phyloP scores from a whole-genome alignment of 1,140 invertebrate species.

The Rhyacophila brunnea region DNA sequence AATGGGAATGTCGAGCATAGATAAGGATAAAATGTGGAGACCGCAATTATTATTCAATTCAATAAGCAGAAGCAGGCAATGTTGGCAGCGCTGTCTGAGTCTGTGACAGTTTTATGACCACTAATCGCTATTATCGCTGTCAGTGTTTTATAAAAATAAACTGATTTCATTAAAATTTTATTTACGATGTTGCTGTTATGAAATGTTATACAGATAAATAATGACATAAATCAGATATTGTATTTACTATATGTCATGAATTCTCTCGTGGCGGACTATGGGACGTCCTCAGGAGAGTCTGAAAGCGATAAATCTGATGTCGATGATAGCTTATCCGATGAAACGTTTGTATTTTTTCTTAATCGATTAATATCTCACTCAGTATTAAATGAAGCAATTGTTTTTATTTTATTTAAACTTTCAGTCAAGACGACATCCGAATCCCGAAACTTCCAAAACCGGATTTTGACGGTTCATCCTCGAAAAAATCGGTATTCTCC shows the following conservation, averaged over 20 bases:
- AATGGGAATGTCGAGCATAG: too few species aligned
- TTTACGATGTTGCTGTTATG: too few species aligned
- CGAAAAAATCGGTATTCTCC: constrained; percentile 68
- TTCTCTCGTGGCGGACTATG: constrained; percentile 47
- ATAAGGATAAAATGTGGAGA: too few species aligned
- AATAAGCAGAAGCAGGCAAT: too few species aligned
- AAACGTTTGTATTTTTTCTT: neutral
- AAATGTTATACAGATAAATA: too few species aligned
- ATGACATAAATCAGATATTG: too few species aligned
- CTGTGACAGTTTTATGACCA: too few species aligned
- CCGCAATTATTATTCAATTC: too few species aligned
- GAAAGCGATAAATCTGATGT: constrained; percentile 17
- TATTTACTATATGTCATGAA: constrained; percentile 39
- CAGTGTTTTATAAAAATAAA: too few species aligned
- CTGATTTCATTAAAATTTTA: too few species aligned
- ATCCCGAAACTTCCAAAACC: constrained; percentile 49
- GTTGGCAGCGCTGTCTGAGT: too few species aligned
- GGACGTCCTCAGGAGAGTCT: constrained; percentile 40
- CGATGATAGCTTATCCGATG: constrained; percentile 2
- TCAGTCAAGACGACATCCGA: constrained; percentile 9
- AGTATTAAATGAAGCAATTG: neutral
- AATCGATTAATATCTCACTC: neutral
- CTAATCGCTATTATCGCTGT: too few species aligned
- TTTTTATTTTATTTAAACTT: constrained; percentile 7
- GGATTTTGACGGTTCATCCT: constrained; percentile 41